Base-by-base conservation (phyloP, 2,888 invertebrate genomes). In the Philaethria dido region DNA sequence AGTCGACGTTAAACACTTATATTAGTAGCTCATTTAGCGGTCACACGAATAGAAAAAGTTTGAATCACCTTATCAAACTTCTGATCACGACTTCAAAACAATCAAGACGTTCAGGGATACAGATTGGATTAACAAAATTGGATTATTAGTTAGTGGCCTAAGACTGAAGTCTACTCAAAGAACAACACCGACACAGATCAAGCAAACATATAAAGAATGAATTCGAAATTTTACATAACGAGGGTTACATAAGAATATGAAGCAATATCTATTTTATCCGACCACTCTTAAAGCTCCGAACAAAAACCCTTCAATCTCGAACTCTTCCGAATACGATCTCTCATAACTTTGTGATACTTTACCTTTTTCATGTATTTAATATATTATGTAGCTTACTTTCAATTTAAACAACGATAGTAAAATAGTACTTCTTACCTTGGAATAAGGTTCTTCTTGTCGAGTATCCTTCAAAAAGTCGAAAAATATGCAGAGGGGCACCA, bases 401-500 rank as follows among this genome's bases (percentile, higher is more conserved):
- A 52, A 52, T 20, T 54, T 63, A 29, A 55, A 57, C 8, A 48
- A 42, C 14, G 8, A 44, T 22, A 29, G 44, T 14, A 60, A 45
- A 42, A 22, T 50, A 22, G 20, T n/a, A 29, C 25, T 42, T 68
- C 88, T 90, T 86, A 94, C 94, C 94, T 94, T 94, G 78, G 94
- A 88, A 78, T 88, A 87, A 70, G 84, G 81, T 83, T 90, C 88
- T 78, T 88, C 90, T 72, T 89, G 89, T 69, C 89, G 92, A 76
- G 84, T 83, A 75, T 94, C 93, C 77, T 93, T 94, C 76, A 95
- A 89, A 81, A 97, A 93, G 89, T 99, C 98, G 92, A 97, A 98
- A 73, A 97, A 93, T 77, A 96, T 96, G 91, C 98, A 99, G 72
- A 98, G 95, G 66, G 97, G 96, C 78, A 99, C 92, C 70, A 98